Conservation (phyloP, 2,113 vertebrate species). For the Sylvia atricapilla region DNA sequence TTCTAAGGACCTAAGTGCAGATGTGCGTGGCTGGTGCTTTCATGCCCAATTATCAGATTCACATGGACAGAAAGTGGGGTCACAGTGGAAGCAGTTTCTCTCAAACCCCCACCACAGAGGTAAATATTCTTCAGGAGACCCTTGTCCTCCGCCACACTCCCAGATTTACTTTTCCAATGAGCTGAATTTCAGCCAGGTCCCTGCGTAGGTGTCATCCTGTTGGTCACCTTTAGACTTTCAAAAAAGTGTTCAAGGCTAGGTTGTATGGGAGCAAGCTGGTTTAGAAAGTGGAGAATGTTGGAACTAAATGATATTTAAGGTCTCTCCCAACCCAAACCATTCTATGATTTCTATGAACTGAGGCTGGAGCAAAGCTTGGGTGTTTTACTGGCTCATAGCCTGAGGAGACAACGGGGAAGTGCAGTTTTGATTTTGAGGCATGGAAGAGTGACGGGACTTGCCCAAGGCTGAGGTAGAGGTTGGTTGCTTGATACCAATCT, state of each 20-base stretch:
- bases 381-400: neutral
- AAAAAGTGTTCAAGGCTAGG: neutral
- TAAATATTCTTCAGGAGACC: neutral
- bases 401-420: neutral
- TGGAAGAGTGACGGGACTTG: neutral
- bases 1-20: neutral
- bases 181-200: neutral
- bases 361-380: neutral
- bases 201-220: neutral
- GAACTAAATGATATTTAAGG: neutral
- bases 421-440: neutral
- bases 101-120: neutral
- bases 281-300: neutral
- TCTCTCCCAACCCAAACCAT: neutral
- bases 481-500: neutral
- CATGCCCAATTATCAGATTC: neutral
- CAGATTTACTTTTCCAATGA: neutral
- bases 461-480: neutral
- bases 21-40: neutral
- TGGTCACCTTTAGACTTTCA: neutral
- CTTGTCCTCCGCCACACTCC: neutral
- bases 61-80: fast-evolving
- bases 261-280: neutral
- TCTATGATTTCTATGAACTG: neutral
- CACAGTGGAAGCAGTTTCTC: neutral